Evolutionary conservation across 2,888 invertebrate species (phyloP).

Genomic region (Amiota mariae): DNA sequence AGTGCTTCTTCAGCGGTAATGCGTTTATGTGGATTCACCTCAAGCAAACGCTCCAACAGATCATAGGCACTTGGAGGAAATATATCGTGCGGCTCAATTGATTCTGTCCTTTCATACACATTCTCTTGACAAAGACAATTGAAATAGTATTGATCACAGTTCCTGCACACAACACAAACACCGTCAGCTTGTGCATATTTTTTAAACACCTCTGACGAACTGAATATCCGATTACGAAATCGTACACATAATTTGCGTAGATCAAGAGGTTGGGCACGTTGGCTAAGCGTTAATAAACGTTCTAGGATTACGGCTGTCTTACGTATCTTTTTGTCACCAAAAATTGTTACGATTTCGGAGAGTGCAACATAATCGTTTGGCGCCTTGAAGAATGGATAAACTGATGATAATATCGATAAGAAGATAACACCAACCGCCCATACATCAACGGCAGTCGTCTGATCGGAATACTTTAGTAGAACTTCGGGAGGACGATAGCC

Average conservation of each 20-base stretch:
- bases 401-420: conserved; percentile 82
- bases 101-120: conserved; percentile 57
- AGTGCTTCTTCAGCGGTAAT: conserved; percentile 84
- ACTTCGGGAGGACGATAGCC: conserved; percentile 93
- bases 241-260: conserved; percentile 74
- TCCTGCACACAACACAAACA: conserved; percentile 67
- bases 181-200: conserved; percentile 64
- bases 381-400: conserved; percentile 90
- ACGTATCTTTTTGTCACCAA: conserved; percentile 82
- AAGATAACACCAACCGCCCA: conserved; percentile 93
- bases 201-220: conserved; percentile 61
- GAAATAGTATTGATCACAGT: conserved; percentile 72
- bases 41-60: conserved; percentile 81
- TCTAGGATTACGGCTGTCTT: conserved; percentile 80
- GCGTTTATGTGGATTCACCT: conserved; percentile 84
- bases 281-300: conserved; percentile 76
- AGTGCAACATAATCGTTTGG: conserved; percentile 85
- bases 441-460: conserved; percentile 89
- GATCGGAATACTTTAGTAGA: conserved; percentile 83
- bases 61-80: conserved; percentile 85
- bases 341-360: conserved; percentile 86
- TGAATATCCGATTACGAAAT: conserved; percentile 71
- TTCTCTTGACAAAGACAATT: conserved; percentile 73
- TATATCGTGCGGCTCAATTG: conserved; percentile 65
- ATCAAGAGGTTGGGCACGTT: conserved; percentile 75